These are phyloP conservation scores for Myanophis thanlyinensis DNA, from an alignment of 2,113 vertebrate species.

Conservation along the genomic window DNA sequence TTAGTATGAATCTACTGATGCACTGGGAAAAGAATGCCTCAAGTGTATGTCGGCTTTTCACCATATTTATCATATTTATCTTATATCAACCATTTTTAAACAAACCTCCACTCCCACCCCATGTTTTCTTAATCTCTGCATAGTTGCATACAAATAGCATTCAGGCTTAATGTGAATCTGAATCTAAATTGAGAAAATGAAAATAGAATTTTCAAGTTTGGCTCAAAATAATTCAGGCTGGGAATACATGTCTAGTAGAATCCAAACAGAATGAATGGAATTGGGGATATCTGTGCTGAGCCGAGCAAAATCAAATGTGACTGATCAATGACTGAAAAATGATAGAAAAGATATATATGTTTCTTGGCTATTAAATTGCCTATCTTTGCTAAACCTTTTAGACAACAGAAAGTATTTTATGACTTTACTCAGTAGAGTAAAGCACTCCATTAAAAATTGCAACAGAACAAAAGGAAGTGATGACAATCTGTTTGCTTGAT, in stretches of 20 bases:
- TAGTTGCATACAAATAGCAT: background rate
- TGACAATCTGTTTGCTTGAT: background rate
- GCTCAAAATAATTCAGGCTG: background rate
- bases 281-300: background rate
- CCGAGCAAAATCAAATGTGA: background rate
- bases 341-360: background rate
- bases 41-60: background rate
- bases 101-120: accelerated
- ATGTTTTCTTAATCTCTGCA: no score
- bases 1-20: background rate
- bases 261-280: background rate
- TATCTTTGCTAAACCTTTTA: background rate
- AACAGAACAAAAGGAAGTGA: background rate
- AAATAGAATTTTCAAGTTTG: background rate
- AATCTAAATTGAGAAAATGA: background rate
- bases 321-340: background rate
- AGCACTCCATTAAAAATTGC: background rate
- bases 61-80: no score
- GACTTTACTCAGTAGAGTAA: background rate
- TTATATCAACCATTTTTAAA: background rate
- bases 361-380: background rate
- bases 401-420: background rate
- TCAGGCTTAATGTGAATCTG: background rate
- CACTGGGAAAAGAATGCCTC: background rate
- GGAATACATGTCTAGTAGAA: background rate